Conservation (phyloP, 1,140 invertebrate species). For the Metopolophium dirhodum region DNA sequence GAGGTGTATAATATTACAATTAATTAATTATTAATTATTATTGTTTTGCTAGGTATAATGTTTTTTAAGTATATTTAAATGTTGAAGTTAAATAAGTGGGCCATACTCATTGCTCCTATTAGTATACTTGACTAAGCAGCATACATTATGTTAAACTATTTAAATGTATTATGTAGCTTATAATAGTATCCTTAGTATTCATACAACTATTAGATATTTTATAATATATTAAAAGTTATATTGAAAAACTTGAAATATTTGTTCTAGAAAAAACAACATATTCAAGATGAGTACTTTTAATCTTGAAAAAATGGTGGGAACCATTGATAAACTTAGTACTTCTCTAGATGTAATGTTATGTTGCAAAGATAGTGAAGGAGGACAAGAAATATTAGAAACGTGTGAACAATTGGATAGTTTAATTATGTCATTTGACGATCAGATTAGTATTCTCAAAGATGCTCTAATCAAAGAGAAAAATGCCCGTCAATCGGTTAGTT, state of each 20-base stretch:
- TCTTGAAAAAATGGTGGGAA: constrained; percentile 41
- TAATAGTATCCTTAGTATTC: not conserved
- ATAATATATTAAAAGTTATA: not conserved
- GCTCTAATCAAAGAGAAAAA: constrained; percentile 22
- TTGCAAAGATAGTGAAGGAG: constrained; percentile 26
- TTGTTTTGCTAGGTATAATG: no score
- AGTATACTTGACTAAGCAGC: not conserved
- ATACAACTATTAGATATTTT: not conserved
- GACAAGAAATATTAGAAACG: constrained; percentile 37
- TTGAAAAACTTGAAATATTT: not conserved
- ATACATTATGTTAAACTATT: no score
- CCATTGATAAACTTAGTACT: constrained; percentile 34
- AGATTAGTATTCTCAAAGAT: constrained; percentile 14
- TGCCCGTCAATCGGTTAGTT: constrained; percentile 32
- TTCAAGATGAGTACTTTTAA: constrained; percentile 35
- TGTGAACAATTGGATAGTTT: constrained; percentile 37
- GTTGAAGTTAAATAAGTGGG: no score
- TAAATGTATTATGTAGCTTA: not conserved
- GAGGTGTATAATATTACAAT: no score
- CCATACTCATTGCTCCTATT: no score
- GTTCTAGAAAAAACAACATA: not conserved
- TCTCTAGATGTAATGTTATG: constrained; percentile 47
- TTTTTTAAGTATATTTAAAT: no score
- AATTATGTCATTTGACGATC: constrained; percentile 31
- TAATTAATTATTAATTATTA: no score